These are phyloP conservation scores for Pollenia amentaria DNA, from an alignment of 2,888 invertebrate species.

Conservation along the genomic window DNA sequence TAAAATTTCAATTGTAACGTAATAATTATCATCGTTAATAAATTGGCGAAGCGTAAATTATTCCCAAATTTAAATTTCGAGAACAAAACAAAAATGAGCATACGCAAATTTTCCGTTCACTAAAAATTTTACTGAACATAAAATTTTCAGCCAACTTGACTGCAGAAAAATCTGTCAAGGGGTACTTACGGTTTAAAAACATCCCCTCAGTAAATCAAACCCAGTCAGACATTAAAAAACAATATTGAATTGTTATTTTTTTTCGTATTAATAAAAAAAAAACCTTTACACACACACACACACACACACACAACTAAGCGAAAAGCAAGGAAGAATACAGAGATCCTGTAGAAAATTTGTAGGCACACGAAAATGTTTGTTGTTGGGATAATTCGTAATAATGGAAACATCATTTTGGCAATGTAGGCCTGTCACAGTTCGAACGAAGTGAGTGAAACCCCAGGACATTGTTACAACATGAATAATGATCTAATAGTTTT, in stretches of 20 bases:
- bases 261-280: neutral
- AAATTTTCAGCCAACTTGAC: slow-evolving; percentile 50
- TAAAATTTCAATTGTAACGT: slow-evolving; percentile 72
- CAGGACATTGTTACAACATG: slow-evolving; percentile 58
- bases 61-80: slow-evolving; percentile 43
- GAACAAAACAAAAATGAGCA: slow-evolving; percentile 49
- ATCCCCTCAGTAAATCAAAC: slow-evolving; percentile 25
- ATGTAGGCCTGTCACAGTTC: slow-evolving; percentile 51
- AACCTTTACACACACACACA: slow-evolving; percentile 6
- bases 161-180: slow-evolving; percentile 51
- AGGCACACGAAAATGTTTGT: slow-evolving; percentile 15
- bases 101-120: slow-evolving; percentile 57
- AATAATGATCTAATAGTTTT: slow-evolving; percentile 61
- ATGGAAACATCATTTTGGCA: slow-evolving; percentile 72
- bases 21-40: slow-evolving; percentile 71
- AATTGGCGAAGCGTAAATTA: slow-evolving; percentile 75
- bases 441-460: slow-evolving; percentile 13
- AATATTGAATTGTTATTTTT: slow-evolving; percentile 50
- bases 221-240: slow-evolving; percentile 51
- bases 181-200: slow-evolving; percentile 36
- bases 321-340: slow-evolving; percentile 16
- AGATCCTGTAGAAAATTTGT: slow-evolving; percentile 18
- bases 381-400: slow-evolving; percentile 49
- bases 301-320: slow-evolving; percentile 8
- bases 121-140: neutral